Evolutionary conservation across 2,888 invertebrate species (phyloP).

Genomic region (Lobophora halterata): DNA sequence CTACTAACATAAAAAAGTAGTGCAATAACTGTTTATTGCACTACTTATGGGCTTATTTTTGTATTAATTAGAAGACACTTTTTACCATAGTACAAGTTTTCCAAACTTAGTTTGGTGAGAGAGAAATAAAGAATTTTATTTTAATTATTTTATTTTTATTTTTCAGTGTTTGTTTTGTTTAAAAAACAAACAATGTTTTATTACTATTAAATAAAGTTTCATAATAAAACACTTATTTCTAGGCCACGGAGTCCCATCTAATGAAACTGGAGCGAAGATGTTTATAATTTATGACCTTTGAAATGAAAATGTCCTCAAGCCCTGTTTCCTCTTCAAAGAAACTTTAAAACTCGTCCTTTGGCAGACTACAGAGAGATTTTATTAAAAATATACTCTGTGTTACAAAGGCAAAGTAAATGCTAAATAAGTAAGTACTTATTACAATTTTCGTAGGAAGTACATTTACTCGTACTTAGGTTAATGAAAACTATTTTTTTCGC

Average conservation of each 20-base stretch:
- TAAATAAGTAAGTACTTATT: background rate
- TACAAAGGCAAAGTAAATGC: conserved; percentile 6
- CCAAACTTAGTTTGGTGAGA: too few species aligned
- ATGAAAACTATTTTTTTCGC: background rate
- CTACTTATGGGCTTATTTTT: too few species aligned
- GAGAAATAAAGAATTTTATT: too few species aligned
- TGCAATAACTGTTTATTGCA: too few species aligned
- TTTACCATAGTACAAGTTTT: too few species aligned
- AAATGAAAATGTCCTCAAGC: conserved; percentile 38
- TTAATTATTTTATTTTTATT: too few species aligned
- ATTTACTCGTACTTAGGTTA: conserved; percentile 2
- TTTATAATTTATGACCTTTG: conserved; percentile 42
- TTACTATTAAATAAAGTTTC: conserved; percentile 9
- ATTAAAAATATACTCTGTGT: conserved; percentile 21
- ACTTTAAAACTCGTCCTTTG: conserved; percentile 19
- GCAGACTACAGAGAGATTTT: conserved; percentile 16
- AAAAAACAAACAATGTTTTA: too few species aligned
- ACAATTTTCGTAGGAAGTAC: conserved; percentile 4
- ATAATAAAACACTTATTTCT: conserved; percentile 34
- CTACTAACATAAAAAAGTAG: too few species aligned
- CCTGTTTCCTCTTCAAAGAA: conserved; percentile 23
- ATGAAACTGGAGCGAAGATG: conserved; percentile 37
- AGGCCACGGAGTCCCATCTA: conserved; percentile 29
- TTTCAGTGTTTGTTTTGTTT: too few species aligned
- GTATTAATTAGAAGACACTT: too few species aligned